Evolutionary conservation across 1,140 invertebrate genomes (phyloP).

Genomic region (Heliconius eleuchia): DNA sequence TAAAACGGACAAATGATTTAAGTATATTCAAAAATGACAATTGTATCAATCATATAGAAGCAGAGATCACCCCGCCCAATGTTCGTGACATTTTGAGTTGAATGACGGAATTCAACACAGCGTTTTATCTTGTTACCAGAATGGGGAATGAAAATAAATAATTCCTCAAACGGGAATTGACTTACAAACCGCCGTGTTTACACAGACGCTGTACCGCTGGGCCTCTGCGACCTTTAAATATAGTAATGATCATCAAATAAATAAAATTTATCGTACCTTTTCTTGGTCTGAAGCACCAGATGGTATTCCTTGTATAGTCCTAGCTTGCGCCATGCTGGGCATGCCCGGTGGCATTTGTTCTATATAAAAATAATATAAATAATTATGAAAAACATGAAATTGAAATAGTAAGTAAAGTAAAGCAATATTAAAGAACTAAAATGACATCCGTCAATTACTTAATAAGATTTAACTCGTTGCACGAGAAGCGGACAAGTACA

Average conservation of each 20-base stretch:
- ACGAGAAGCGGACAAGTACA: too few species aligned
- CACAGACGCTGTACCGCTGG: too few species aligned
- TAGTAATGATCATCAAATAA: not conserved
- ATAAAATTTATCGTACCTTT: conserved; percentile 83
- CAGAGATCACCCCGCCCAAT: too few species aligned
- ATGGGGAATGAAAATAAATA: too few species aligned
- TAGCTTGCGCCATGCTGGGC: conserved; percentile 72
- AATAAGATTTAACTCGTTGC: not conserved
- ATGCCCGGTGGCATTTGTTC: conserved; percentile 76
- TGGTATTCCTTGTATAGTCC: conserved; percentile 84
- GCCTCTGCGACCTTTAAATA: too few species aligned
- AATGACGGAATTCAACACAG: too few species aligned
- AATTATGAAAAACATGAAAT: not conserved
- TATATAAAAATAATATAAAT: conserved; percentile 45
- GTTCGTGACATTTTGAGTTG: too few species aligned
- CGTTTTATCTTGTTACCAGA: too few species aligned
- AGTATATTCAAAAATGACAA: not conserved
- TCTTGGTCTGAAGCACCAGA: conserved; percentile 93
- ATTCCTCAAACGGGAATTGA: too few species aligned
- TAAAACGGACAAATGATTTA: not conserved
- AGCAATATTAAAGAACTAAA: not conserved
- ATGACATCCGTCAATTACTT: not conserved
- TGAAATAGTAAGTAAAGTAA: not conserved
- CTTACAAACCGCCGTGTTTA: too few species aligned
- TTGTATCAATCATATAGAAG: too few species aligned